Conservation (phyloP, 2,888 invertebrate genomes). For the Drosophila meridiana region DNA sequence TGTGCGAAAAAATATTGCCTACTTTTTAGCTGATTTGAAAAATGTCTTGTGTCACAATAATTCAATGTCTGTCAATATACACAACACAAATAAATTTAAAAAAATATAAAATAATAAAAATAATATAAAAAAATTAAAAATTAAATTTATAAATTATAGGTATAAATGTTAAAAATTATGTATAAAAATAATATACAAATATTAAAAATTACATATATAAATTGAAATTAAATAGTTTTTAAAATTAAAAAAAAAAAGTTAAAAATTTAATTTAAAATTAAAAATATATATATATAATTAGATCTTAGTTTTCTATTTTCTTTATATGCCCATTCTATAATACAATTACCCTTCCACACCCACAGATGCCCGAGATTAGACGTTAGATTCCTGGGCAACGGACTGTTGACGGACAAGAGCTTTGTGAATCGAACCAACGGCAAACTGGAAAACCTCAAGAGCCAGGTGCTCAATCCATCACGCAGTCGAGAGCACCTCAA, state of each 20-base stretch:
- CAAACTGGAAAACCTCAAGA: conserved; percentile 27
- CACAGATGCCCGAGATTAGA: conserved; percentile 84
- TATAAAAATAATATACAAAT: background rate
- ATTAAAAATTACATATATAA: background rate
- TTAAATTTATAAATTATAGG: background rate
- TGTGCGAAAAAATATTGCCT: conserved; percentile 13
- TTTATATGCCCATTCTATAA: background rate
- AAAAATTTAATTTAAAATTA: background rate
- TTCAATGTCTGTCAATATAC: background rate
- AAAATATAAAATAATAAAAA: too few species aligned
- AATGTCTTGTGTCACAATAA: background rate
- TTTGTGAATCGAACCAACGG: conserved; percentile 48
- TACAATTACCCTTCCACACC: background rate
- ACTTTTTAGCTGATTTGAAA: background rate
- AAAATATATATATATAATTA: too few species aligned
- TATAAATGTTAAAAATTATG: too few species aligned
- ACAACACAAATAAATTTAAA: too few species aligned
- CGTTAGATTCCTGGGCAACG: conserved; percentile 77
- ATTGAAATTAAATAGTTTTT: background rate
- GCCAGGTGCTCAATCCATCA: conserved; percentile 49
- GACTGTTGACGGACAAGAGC: conserved; percentile 55
- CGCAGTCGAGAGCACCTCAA: conserved; percentile 33
- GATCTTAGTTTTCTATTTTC: background rate
- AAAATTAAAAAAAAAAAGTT: too few species aligned
- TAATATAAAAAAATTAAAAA: too few species aligned